phyloP scores from a whole-genome alignment of 2,797 vertebrate genomes.

The Numenius phaeopus region DNA sequence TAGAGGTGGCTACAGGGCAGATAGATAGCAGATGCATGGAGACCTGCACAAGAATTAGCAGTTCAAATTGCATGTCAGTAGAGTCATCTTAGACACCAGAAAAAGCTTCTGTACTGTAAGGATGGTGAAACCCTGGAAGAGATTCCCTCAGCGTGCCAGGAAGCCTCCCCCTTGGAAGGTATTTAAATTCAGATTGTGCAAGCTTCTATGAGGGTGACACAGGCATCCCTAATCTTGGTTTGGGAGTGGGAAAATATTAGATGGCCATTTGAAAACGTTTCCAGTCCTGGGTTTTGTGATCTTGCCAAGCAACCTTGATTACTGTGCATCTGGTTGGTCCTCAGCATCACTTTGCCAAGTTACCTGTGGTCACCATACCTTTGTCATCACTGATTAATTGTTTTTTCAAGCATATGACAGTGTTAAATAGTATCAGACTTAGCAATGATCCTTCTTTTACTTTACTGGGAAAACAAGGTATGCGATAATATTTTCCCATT shows the following conservation, averaged over 20 bases:
- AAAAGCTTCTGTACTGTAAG: not conserved
- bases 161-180: not conserved
- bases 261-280: not conserved
- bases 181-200: not conserved
- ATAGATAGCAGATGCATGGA: not conserved
- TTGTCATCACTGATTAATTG: not conserved
- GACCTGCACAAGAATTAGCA: not conserved
- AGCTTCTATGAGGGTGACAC: not conserved
- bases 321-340: not conserved
- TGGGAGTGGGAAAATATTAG: not conserved
- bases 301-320: not conserved
- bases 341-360: not conserved
- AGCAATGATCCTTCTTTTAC: not conserved
- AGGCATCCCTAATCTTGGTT: not conserved
- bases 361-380: not conserved
- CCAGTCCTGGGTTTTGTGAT: not conserved
- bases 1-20: not conserved
- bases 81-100: not conserved
- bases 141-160: not conserved
- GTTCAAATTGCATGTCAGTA: not conserved
- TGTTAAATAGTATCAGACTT: not conserved
- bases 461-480: not conserved
- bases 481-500: not conserved
- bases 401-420: not conserved
- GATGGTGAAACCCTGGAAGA: not conserved